Evolutionary conservation across 35 echinoderm and acorn worm species (phyloP).

Genomic region (Acanthaster planci): DNA sequence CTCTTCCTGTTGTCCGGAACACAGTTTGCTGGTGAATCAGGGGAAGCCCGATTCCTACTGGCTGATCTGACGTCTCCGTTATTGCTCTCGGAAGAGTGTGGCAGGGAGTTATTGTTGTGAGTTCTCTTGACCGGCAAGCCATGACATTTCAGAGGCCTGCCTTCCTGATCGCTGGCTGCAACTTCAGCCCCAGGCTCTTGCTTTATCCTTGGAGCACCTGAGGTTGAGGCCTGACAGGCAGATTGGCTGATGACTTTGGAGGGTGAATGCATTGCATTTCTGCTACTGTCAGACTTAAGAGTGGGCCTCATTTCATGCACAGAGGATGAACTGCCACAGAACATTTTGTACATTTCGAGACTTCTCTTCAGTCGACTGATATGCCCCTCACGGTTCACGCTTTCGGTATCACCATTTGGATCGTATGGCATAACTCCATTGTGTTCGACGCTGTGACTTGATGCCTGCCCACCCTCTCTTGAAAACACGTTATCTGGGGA

Average conservation of each 20-base stretch:
- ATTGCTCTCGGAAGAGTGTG: not conserved
- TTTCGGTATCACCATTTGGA: not conserved
- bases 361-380: slow-evolving; percentile 8
- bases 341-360: slow-evolving; percentile 24
- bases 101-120: slow-evolving; percentile 2
- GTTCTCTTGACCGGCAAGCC: slow-evolving; percentile 13
- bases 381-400: not conserved
- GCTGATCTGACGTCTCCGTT: not conserved
- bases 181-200: slow-evolving; percentile 15
- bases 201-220: not conserved
- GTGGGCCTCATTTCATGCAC: not conserved
- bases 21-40: not conserved
- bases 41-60: not conserved
- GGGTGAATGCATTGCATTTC: not conserved
- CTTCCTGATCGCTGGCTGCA: not conserved
- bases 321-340: not conserved
- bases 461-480: no score
- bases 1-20: not conserved
- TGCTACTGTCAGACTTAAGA: not conserved
- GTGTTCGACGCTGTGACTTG: not conserved
- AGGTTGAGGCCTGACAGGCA: not conserved
- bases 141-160: slow-evolving; percentile 6
- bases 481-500: no score
- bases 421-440: not conserved
- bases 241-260: not conserved